Evolutionary conservation across 2,113 vertebrate species (phyloP), one percentile per base, ranked within the genome.

Genomic region (Capreolus pygargus): DNA sequence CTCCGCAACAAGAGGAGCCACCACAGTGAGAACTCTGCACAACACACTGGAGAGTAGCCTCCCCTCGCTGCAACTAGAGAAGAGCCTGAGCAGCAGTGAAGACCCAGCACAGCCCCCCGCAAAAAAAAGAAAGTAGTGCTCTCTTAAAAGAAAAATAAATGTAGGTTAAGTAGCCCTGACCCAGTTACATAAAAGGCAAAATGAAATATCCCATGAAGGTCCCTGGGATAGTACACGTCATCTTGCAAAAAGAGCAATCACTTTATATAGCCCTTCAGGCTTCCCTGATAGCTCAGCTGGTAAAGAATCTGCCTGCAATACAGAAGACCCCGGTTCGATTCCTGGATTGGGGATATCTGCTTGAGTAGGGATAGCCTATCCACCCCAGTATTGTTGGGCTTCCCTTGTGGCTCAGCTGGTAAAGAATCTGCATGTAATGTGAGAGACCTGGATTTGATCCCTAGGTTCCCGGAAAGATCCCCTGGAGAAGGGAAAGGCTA

Each of bases 151-250:
- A 74, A 74, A 39, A 25, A 74, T 43, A 43, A 86, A 76, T 4
- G 6, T 11, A 88, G 12, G 7, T 60, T 15, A 39, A 82, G 28
- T 27, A 27, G 1, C 52, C 21, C 55, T 61, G 17, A 14, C 6
- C 55, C 23, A 43, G 6, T 13, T 64, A 25, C 47, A 27, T 43
- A 6, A 79, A 87, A 94, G 54, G 64, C 17, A 86, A 87, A 88
- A 82, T 21, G n/a, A 84, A n/a, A 52, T 54, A 15, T 2, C 4
- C 30, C 7, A 5, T 13, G 9, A 86, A 27, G 9, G 43, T 30
- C 11, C 30, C 45, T n/a, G 13, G 30, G 27, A 2, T 0, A 0
- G 50, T 33, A 6, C 25, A 3, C 1, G 5, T 25, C n/a, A 54
- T 54, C 25, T 57, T n/a, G 25, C 3, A 67, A 93, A 58, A 93